Percentiles rank a stretch among this genome's conserved stretches.
These are phyloP conservation scores for Lasiurus borealis DNA, from an alignment of 2,113 vertebrate species.

Conservation along the genomic window DNA sequence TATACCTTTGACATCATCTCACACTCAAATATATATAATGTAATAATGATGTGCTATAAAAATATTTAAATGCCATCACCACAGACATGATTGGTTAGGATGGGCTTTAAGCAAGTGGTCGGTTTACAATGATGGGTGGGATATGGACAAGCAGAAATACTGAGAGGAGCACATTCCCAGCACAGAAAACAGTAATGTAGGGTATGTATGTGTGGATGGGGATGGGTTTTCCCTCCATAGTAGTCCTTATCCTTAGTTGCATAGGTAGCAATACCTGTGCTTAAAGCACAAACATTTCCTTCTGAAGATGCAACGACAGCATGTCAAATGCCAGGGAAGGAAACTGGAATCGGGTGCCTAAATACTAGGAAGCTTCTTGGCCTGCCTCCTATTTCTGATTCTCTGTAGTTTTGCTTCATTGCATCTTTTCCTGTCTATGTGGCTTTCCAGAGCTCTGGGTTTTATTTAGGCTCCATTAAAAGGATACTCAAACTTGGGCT, in stretches of 20 bases:
- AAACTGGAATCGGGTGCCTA: neutral
- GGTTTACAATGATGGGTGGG: neutral
- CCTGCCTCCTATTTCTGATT: neutral
- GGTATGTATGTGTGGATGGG: rapidly evolving
- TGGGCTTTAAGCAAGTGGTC: neutral
- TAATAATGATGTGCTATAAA: neutral
- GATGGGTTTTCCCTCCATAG: neutral
- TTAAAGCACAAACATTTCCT: neutral
- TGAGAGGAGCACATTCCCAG: neutral
- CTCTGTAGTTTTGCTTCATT: neutral
- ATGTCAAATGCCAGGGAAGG: neutral
- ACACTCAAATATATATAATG: neutral
- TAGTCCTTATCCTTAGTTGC: neutral
- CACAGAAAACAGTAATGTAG: neutral
- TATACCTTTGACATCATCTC: neutral
- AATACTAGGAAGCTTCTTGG: neutral
- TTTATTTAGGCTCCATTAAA: slow-evolving; percentile 34
- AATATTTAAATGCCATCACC: neutral
- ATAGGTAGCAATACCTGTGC: neutral
- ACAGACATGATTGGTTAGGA: neutral
- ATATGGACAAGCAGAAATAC: slow-evolving; percentile 4
- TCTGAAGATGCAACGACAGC: neutral
- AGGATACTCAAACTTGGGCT: neutral
- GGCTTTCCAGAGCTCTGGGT: neutral
- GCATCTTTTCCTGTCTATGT: neutral